Percentiles rank a stretch among this genome's conserved stretches.
These are phyloP conservation scores for Platorchestia sp. DNA, from an alignment of 1,140 invertebrate genomes.

Conservation along the genomic window DNA sequence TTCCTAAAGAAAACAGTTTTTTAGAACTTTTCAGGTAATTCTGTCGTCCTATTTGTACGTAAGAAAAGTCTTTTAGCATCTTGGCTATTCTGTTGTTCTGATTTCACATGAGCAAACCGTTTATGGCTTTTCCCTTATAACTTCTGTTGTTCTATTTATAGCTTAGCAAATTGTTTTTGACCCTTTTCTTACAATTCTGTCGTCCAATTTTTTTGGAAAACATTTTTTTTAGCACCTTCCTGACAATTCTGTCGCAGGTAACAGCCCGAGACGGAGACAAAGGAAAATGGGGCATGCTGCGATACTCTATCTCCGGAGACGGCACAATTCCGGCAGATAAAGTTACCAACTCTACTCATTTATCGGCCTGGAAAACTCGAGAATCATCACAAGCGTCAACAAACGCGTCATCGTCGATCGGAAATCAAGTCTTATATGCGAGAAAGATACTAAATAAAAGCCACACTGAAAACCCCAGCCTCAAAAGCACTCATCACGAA, in stretches of 20 bases:
- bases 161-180: too few relatives aligned
- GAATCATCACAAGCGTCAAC: background rate
- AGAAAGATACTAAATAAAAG: background rate
- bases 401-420: background rate
- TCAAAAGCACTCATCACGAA: background rate
- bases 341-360: background rate
- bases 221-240: background rate
- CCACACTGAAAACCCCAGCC: background rate
- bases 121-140: too few relatives aligned
- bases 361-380: background rate
- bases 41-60: too few relatives aligned
- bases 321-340: background rate
- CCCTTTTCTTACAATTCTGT: too few relatives aligned
- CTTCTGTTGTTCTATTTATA: too few relatives aligned
- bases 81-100: too few relatives aligned
- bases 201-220: too few relatives aligned
- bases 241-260: background rate
- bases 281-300: background rate
- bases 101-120: too few relatives aligned
- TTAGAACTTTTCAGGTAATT: too few relatives aligned
- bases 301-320: conserved; percentile 8
- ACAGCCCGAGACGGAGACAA: conserved; percentile 17
- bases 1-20: too few relatives aligned
- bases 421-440: background rate
- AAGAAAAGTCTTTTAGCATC: too few relatives aligned